Evolutionary conservation across 2,113 vertebrate species (phyloP).

Genomic region (Andinoacara biseriatus): DNA sequence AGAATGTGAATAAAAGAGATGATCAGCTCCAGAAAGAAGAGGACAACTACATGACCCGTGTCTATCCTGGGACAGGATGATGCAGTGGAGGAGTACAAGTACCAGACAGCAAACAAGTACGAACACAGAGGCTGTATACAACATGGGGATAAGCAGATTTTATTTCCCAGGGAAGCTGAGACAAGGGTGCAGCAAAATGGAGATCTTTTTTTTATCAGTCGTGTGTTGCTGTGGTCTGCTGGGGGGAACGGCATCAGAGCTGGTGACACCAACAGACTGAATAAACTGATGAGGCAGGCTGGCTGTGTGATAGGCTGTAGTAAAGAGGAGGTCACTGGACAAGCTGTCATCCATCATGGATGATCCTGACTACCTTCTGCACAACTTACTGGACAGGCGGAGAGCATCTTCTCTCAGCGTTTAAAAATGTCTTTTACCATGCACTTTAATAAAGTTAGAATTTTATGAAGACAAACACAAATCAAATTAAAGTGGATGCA

Average conservation of each 20-base stretch:
- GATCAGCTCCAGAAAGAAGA: no score
- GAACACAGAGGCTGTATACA: no score
- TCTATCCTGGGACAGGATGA: no score
- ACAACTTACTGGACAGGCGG: background rate
- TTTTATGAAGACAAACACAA: background rate
- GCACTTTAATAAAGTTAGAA: background rate
- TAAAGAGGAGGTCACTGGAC: background rate
- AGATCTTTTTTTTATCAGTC: no score
- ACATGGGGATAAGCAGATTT: no score
- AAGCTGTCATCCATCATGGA: background rate
- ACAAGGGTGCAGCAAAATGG: no score
- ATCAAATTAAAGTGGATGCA: background rate
- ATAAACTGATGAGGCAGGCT: background rate
- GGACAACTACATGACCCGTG: no score
- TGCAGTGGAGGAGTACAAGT: no score
- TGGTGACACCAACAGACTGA: background rate
- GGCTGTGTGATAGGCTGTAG: background rate
- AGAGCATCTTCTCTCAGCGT: background rate
- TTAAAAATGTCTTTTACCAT: background rate
- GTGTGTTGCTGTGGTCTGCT: no score
- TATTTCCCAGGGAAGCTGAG: no score
- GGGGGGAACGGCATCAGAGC: background rate
- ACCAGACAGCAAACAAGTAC: no score
- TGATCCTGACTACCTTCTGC: background rate
- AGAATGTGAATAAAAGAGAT: no score